These are phyloP conservation scores for Sebastes wilsoni DNA, from an alignment of 2,797 vertebrate species.

Conservation along the genomic window DNA sequence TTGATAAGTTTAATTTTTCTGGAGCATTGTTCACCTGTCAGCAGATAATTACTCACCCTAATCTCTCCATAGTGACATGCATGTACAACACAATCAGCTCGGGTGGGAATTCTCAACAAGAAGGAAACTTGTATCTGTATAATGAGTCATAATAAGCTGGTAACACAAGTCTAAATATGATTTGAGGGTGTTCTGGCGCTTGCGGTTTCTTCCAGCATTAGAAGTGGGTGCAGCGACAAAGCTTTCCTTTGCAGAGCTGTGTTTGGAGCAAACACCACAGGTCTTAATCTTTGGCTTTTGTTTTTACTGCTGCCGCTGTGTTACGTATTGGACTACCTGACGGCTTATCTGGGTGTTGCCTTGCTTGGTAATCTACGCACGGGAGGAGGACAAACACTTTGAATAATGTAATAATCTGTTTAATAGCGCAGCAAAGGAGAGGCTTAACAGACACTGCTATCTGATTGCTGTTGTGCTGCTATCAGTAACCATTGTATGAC, in stretches of 20 bases:
- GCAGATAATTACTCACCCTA: conserved; percentile 80
- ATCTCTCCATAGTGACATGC: conserved; percentile 79
- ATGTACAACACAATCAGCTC: conserved; percentile 78
- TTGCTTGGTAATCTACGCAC: conserved; percentile 83
- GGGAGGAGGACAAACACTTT: conserved; percentile 87
- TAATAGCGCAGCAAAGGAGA: conserved; percentile 89
- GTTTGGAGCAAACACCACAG: conserved; percentile 81
- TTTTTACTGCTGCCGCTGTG: conserved; percentile 59
- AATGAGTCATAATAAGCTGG: conserved; percentile 86
- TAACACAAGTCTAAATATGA: conserved; percentile 89
- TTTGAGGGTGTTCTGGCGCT: conserved; percentile 87
- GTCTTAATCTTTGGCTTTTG: conserved; percentile 80
- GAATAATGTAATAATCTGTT: conserved; percentile 87
- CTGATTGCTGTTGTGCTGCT: conserved; percentile 86
- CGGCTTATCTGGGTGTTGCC: conserved; percentile 91
- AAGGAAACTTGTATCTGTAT: conserved; percentile 88
- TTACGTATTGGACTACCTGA: conserved; percentile 80
- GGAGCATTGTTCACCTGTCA: conserved; percentile 79
- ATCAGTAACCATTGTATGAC: conserved; percentile 83
- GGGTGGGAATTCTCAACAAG: conserved; percentile 77
- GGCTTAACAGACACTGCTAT: conserved; percentile 82
- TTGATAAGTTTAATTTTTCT: conserved; percentile 78
- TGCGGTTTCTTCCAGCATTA: conserved; percentile 82
- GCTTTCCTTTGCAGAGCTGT: conserved; percentile 82
- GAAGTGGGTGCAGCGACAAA: conserved; percentile 87